Base-by-base conservation (phyloP, 1,140 invertebrate genomes). In the Conopomorpha cramerella region DNA sequence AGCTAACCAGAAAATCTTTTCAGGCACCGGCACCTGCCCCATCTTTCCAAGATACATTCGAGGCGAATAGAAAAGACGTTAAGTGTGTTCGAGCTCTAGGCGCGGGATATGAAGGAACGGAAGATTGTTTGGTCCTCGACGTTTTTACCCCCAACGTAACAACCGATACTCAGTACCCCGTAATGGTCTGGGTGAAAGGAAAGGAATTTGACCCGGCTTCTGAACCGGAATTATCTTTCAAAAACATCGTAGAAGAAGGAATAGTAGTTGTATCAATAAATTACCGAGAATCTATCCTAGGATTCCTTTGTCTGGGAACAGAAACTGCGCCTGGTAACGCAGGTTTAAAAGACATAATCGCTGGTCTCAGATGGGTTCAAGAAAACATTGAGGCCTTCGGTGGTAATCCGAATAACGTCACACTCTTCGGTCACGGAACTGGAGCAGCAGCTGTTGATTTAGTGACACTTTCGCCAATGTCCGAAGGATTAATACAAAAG, bases 401-500 rank as follows among this genome's bases (percentile, higher is more conserved):
- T 30, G 95, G 94, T 2, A 91, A 98, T 79, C 84, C 91, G 1
- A 82, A 85, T 19, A 93, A 92, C 56, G 89, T 98, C 16, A 96
- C 92, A 8, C 63, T 98, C 1, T 84, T 96, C 51, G 96, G 96
- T 11, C 94, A 97, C 58, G 95, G 94, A 2, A 92, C 91, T 32
- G 95, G 95, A 1, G 95, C 93, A 6, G 91, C 94, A 34, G 90
- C 92, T 55, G 92, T 96, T 16, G 93, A 97, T 76, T 89, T 96
- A 15, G 45, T 71, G 2, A 66, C 64, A 16, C 32, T 71, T 4
- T 62, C 66, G 7, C 51, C 70, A 10, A 49, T 48, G 18, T 63
- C 79, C 0, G 43, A 70, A 33, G 72, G 72, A 13, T 50, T 81
- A 7, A 60, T 82, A 27, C 64, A 80, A 3, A 77, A 66, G 54